Conservation (phyloP, 2,888 invertebrate genomes). For the Philaethria dido region DNA sequence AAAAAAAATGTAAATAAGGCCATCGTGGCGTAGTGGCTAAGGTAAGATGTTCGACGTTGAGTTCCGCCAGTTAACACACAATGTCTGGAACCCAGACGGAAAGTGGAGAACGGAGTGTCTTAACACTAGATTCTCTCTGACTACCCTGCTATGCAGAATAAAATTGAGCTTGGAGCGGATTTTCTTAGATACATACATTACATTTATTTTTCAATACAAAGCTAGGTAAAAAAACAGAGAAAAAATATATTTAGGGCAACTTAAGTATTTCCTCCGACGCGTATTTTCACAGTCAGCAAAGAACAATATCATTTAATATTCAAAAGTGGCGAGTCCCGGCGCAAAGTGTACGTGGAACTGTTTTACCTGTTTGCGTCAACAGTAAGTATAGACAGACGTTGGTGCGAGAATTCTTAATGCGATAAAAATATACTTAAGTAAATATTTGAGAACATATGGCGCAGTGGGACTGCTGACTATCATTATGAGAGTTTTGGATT, state of each 20-base stretch:
- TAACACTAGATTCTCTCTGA: no score
- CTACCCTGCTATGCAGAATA: no score
- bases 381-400: not conserved
- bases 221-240: not conserved
- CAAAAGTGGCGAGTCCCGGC: not conserved
- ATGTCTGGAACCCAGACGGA: not conserved
- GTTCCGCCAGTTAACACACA: not conserved
- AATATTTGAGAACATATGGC: not conserved
- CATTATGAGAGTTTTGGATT: no score
- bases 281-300: conserved; percentile 12
- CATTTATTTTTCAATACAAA: not conserved
- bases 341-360: not conserved
- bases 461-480: no score
- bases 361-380: conserved; percentile 1
- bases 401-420: not conserved
- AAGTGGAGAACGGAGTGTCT: no score
- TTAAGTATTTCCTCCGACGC: not conserved
- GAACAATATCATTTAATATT: conserved; percentile 16
- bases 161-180: no score
- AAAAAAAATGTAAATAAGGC: no score
- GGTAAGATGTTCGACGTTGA: no score
- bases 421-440: not conserved
- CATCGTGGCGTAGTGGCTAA: not conserved
- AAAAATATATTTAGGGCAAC: not conserved
- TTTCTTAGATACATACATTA: no score